Evolutionary conservation across 2,888 invertebrate species (phyloP).

Genomic region (Heliconius charithonia): DNA sequence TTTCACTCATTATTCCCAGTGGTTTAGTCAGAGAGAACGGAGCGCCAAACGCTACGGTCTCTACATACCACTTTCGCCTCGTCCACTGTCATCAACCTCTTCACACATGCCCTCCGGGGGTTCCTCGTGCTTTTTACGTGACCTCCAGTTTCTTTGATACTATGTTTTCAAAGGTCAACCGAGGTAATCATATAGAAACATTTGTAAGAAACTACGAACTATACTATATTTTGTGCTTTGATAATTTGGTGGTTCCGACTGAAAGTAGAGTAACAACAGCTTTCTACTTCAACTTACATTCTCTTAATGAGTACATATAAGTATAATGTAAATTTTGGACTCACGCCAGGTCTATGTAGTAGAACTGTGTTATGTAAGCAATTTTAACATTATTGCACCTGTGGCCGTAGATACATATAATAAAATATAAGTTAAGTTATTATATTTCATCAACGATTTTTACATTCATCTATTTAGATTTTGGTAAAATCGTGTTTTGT

Average conservation of each 20-base stretch:
- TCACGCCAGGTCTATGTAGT: conserved; percentile 41
- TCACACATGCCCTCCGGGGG: too few species aligned
- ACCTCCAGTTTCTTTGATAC: too few species aligned
- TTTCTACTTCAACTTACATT: conserved; percentile 37
- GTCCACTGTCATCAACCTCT: too few species aligned
- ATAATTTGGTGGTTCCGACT: conserved; percentile 10
- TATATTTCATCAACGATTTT: not conserved
- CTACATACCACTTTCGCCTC: too few species aligned
- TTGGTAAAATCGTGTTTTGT: not conserved
- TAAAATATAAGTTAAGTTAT: conserved; percentile 16
- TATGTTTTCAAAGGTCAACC: too few species aligned
- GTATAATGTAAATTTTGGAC: conserved; percentile 38
- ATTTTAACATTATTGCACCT: conserved; percentile 42
- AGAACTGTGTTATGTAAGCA: conserved; percentile 43
- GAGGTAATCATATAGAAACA: not conserved
- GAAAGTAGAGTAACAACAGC: conserved; percentile 22
- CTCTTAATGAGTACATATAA: conserved; percentile 38
- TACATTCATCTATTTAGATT: not conserved
- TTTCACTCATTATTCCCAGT: too few species aligned
- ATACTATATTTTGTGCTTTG: not conserved
- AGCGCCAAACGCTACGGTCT: too few species aligned
- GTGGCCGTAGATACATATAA: conserved; percentile 22
- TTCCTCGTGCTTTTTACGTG: too few species aligned
- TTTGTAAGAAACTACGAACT: not conserved
- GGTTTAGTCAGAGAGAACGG: too few species aligned